A percentile compares a stretch with the other conserved stretches of the same genome.
Conservation (phyloP, 2,888 invertebrate genomes). For the Drosophila austrosaltans region DNA sequence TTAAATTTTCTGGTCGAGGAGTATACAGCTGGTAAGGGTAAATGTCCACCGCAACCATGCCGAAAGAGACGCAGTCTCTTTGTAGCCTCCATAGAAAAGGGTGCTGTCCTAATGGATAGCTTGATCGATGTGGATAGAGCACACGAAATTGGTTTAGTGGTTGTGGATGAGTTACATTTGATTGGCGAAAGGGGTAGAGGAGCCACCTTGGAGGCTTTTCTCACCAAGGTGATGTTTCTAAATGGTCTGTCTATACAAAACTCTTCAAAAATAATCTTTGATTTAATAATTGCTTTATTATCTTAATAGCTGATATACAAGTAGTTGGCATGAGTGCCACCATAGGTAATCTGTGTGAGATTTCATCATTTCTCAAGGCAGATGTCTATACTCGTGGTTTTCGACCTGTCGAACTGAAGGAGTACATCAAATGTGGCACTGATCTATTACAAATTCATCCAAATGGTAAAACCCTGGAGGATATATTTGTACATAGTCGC, state of each 20-base stretch:
- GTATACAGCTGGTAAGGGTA: slow-evolving; percentile 96
- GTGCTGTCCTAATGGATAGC: slow-evolving; percentile 92
- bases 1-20: slow-evolving; percentile 96
- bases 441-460: slow-evolving; percentile 86
- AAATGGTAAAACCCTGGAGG: slow-evolving; percentile 83
- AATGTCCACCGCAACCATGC: slow-evolving; percentile 92
- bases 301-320: slow-evolving; percentile 87
- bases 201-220: slow-evolving; percentile 91
- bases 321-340: slow-evolving; percentile 99
- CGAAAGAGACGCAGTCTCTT: slow-evolving; percentile 91
- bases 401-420: slow-evolving; percentile 93
- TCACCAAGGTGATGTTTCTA: slow-evolving; percentile 91
- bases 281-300: not conserved
- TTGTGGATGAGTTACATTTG: slow-evolving; percentile 96
- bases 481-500: slow-evolving; percentile 85
- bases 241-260: slow-evolving; percentile 85
- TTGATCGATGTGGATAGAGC: slow-evolving; percentile 91
- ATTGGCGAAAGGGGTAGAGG: slow-evolving; percentile 95
- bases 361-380: slow-evolving; percentile 91
- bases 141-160: slow-evolving; percentile 90
- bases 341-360: slow-evolving; percentile 93
- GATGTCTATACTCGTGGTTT: slow-evolving; percentile 93
- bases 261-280: not conserved
- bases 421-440: slow-evolving; percentile 90
- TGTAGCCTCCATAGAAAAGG: slow-evolving; percentile 98